These are phyloP conservation scores for Pemphigus obesinymphae DNA, from an alignment of 1,140 invertebrate species.

Conservation along the genomic window DNA sequence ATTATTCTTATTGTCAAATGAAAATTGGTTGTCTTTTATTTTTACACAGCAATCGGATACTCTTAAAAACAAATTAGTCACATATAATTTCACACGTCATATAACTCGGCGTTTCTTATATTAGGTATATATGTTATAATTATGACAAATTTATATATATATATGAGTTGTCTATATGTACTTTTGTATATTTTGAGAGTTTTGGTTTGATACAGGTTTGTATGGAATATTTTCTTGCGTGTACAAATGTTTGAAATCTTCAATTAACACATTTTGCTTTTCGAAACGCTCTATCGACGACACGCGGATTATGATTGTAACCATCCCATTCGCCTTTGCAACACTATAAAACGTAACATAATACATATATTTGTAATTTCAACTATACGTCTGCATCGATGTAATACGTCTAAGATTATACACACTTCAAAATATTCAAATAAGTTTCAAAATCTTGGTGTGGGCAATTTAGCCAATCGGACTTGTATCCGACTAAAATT, in stretches of 20 bases:
- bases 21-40: neutral
- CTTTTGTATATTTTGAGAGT: neutral
- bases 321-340: neutral
- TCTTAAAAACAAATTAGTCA: neutral
- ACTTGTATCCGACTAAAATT: conserved; percentile 89
- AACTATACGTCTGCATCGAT: neutral
- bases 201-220: neutral
- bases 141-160: neutral
- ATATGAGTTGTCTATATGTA: neutral
- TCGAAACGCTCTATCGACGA: neutral
- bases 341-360: neutral
- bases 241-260: neutral
- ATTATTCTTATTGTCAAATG: conserved; percentile 44
- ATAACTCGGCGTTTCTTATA: no score
- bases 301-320: neutral
- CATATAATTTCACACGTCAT: neutral
- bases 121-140: no score
- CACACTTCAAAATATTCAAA: conserved; percentile 82
- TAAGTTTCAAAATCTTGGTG: conserved; percentile 74
- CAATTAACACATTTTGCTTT: neutral
- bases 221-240: neutral
- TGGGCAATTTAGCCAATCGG: conserved; percentile 74
- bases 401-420: conserved; percentile 55
- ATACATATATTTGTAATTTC: neutral
- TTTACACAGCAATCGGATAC: neutral